Evolutionary conservation across 2,888 invertebrate genomes (phyloP).

Genomic region (Tineola bisselliella): DNA sequence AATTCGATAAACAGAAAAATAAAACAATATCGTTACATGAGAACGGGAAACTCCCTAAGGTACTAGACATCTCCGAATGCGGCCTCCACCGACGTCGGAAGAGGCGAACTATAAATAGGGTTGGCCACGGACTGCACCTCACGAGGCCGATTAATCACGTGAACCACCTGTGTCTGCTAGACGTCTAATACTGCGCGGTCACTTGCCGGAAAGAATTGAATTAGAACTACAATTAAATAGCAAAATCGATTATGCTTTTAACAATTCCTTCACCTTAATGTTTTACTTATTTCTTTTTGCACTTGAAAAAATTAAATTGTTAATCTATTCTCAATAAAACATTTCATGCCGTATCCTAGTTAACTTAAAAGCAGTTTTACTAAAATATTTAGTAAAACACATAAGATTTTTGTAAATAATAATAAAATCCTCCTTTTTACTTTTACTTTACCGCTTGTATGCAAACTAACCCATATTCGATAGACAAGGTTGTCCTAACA

Average conservation of each 20-base stretch:
- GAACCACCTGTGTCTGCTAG: constrained; percentile 28
- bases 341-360: too few relatives aligned
- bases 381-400: too few relatives aligned
- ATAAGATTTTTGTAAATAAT: too few relatives aligned
- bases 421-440: too few relatives aligned
- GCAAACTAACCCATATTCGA: background rate
- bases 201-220: constrained; percentile 11
- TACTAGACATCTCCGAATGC: constrained; percentile 5
- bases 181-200: background rate
- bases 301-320: too few relatives aligned
- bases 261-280: background rate
- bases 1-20: constrained; percentile 7
- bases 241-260: background rate
- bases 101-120: constrained; percentile 27
- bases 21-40: constrained; percentile 9
- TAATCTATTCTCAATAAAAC: too few relatives aligned
- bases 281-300: too few relatives aligned
- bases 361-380: too few relatives aligned
- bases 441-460: too few relatives aligned
- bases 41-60: background rate
- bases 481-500: background rate
- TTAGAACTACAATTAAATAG: constrained; percentile 12
- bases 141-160: constrained; percentile 48
- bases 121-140: constrained; percentile 33
- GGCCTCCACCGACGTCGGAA: background rate